These are phyloP conservation scores for Silurus glanis DNA, from an alignment of 2,113 vertebrate genomes.

Conservation along the genomic window DNA sequence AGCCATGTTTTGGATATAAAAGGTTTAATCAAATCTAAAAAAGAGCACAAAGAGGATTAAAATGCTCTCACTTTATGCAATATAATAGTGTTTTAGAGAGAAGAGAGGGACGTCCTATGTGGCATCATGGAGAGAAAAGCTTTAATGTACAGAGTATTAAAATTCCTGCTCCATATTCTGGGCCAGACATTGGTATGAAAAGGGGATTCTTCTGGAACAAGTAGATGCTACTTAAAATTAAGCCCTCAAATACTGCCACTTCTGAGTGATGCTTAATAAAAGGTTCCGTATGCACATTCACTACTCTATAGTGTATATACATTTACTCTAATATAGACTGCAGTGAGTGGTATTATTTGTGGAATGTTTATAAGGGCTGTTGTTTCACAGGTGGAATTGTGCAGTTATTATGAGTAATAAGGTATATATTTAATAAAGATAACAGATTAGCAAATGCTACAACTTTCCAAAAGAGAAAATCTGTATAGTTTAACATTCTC, in stretches of 20 bases:
- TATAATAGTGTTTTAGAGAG: slow-evolving; percentile 46
- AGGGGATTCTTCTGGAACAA: background rate
- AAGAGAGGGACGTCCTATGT: background rate
- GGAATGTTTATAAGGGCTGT: background rate
- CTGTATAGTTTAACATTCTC: background rate
- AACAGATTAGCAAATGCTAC: background rate
- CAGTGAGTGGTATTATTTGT: background rate
- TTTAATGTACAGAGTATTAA: slow-evolving; percentile 5
- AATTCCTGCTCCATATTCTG: background rate
- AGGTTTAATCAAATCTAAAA: slow-evolving; percentile 73
- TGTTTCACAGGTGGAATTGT: background rate
- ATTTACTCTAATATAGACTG: background rate
- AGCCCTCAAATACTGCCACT: background rate
- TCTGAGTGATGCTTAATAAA: background rate
- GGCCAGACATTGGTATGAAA: background rate
- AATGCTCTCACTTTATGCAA: slow-evolving; percentile 65
- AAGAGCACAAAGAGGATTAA: slow-evolving; percentile 75
- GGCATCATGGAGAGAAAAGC: background rate
- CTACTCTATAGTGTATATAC: background rate
- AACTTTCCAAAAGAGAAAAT: slow-evolving; percentile 10
- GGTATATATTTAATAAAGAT: background rate
- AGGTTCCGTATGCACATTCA: background rate
- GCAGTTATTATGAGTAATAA: background rate
- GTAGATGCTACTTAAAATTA: background rate
- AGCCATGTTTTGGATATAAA: slow-evolving; percentile 47